These are phyloP conservation scores for Thryonomys swinderianus DNA, from an alignment of 2,113 vertebrate genomes.

Conservation along the genomic window DNA sequence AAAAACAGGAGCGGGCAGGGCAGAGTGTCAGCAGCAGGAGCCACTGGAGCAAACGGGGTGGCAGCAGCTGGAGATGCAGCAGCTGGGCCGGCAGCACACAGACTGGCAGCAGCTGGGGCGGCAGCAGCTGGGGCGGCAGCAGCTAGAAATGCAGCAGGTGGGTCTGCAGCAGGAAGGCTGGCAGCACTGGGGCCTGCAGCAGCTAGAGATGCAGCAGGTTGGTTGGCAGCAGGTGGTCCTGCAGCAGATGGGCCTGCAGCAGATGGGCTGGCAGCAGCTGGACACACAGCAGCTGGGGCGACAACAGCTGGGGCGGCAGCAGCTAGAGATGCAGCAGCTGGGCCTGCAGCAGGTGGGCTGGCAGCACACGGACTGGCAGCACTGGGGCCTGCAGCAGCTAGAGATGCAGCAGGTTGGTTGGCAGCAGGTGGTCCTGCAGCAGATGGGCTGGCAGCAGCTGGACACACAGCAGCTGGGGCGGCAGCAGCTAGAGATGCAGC, in stretches of 20 bases:
- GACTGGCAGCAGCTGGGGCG: not conserved
- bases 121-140: not conserved
- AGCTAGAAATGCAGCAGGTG: not conserved
- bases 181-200: not conserved
- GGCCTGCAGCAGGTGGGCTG: not conserved
- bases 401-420: not conserved
- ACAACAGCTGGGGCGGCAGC: not conserved
- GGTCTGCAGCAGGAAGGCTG: not conserved
- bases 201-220: not conserved
- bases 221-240: not conserved
- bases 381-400: not conserved
- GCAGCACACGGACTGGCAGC: not conserved
- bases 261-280: not conserved
- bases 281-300: not conserved
- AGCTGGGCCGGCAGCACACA: not conserved
- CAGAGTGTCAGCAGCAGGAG: not conserved
- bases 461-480: conserved; percentile 23
- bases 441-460: not conserved
- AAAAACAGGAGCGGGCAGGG: not conserved
- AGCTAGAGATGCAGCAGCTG: not conserved
- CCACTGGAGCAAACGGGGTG: not conserved
- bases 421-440: not conserved
- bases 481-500: too few relatives aligned
- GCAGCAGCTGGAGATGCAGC: not conserved
- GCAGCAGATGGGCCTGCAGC: not conserved